Evolutionary conservation across 2,797 vertebrate species (phyloP).

Genomic region (Xiphophorus birchmanni): DNA sequence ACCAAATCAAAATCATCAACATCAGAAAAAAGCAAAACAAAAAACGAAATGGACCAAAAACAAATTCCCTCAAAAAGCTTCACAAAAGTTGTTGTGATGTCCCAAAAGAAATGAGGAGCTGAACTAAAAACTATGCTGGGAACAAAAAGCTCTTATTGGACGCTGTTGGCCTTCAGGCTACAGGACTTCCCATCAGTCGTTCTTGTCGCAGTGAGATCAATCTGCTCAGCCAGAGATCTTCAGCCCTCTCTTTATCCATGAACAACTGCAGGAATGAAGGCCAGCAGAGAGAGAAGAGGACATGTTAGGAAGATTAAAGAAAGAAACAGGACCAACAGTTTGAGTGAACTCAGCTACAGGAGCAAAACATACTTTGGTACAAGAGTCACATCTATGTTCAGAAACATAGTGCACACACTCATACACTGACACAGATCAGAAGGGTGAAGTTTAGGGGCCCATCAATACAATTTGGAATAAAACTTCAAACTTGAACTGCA

Average conservation of each 20-base stretch:
- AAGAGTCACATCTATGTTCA: not conserved
- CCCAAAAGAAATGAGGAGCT: not conserved
- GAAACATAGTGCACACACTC: not conserved
- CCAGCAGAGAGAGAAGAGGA: constrained; percentile 6
- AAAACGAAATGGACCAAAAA: constrained; percentile 8
- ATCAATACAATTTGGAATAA: not conserved
- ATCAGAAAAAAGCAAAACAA: constrained; percentile 20
- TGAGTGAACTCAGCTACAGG: not conserved
- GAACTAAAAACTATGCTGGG: not conserved
- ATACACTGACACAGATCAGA: not conserved
- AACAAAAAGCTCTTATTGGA: not conserved
- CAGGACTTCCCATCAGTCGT: constrained; percentile 95
- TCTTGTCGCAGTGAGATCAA: constrained; percentile 92
- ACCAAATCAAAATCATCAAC: constrained; percentile 14
- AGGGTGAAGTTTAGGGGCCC: not conserved
- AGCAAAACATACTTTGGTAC: not conserved
- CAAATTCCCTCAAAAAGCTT: not conserved
- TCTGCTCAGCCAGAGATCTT: constrained; percentile 92
- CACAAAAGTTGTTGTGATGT: constrained; percentile 1
- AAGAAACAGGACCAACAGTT: not conserved
- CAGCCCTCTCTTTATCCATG: constrained; percentile 91
- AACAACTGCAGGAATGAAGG: constrained; percentile 83
- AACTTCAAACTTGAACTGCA: not conserved
- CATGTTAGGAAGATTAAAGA: constrained; percentile 9
- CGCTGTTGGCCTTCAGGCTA: constrained; percentile 45